phyloP scores from a whole-genome alignment of 2,113 vertebrate species.

The Oxyruncus cristatus region DNA sequence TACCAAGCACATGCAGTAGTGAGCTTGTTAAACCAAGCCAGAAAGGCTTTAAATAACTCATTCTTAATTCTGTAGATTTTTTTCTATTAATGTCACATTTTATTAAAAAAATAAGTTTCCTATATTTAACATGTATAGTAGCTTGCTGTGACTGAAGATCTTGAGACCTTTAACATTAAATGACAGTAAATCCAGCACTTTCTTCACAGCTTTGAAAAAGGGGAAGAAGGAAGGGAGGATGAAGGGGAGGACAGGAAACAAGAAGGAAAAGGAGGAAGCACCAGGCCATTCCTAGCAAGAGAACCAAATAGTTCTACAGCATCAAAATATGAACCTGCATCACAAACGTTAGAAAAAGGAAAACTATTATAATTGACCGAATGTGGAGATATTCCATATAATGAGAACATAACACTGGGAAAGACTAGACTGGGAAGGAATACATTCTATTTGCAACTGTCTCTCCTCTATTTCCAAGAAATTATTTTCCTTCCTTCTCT shows the following conservation, averaged over 20 bases:
- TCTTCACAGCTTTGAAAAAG: slow-evolving; percentile 52
- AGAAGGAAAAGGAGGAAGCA: slow-evolving; percentile 37
- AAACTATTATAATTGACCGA: not conserved
- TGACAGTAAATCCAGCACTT: slow-evolving; percentile 53
- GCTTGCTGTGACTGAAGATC: slow-evolving; percentile 40
- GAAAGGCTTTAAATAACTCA: slow-evolving; percentile 52
- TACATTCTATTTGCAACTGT: not conserved
- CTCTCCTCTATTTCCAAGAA: not conserved
- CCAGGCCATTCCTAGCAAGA: slow-evolving; percentile 45
- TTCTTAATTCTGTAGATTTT: slow-evolving; percentile 30
- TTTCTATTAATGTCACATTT: slow-evolving; percentile 56
- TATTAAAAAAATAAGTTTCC: slow-evolving; percentile 69
- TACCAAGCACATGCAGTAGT: not conserved
- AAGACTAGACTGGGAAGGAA: not conserved
- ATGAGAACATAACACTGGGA: not conserved
- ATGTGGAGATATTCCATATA: not conserved
- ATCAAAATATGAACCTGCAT: slow-evolving; percentile 18
- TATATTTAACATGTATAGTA: slow-evolving; percentile 58
- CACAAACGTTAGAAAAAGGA: slow-evolving; percentile 3
- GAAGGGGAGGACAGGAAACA: not conserved
- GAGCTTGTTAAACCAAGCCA: not conserved
- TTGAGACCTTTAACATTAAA: slow-evolving; percentile 60
- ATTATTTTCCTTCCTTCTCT: not conserved
- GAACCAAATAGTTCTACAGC: slow-evolving; percentile 28
- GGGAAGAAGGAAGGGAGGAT: not conserved